Evolutionary conservation across 2,888 invertebrate species (phyloP).

Genomic region (Conus canariensis): DNA sequence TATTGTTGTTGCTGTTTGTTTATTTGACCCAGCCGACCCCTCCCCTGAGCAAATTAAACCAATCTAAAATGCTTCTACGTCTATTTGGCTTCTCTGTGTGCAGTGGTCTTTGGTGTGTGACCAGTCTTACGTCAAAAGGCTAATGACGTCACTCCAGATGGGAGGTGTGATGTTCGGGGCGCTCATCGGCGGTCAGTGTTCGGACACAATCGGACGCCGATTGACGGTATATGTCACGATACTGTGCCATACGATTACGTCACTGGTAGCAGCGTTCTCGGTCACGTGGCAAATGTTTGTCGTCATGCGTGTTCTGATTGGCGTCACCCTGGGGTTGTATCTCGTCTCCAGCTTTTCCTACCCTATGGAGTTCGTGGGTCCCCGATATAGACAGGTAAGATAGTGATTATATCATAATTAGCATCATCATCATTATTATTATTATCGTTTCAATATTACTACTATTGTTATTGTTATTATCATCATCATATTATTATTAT

Average conservation of each 20-base stretch:
- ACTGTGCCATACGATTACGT: not conserved
- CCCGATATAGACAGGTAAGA: slow-evolving; percentile 51
- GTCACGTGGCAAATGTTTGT: slow-evolving; percentile 63
- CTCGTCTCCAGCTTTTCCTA: slow-evolving; percentile 43
- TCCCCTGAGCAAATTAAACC: too few relatives aligned
- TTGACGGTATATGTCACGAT: slow-evolving; percentile 29
- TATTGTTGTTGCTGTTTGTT: too few relatives aligned
- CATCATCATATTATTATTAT: too few relatives aligned
- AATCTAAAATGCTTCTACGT: too few relatives aligned
- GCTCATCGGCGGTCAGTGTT: slow-evolving; percentile 22
- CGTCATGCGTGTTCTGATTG: slow-evolving; percentile 56
- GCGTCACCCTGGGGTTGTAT: slow-evolving; percentile 51
- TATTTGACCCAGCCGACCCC: too few relatives aligned
- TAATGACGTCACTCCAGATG: slow-evolving; percentile 38
- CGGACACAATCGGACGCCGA: slow-evolving; percentile 38
- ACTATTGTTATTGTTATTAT: too few relatives aligned
- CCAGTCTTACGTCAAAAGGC: slow-evolving; percentile 8
- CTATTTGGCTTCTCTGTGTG: too few relatives aligned
- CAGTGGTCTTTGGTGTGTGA: slow-evolving; percentile 41
- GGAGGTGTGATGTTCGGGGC: slow-evolving; percentile 35
- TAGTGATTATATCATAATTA: too few relatives aligned
- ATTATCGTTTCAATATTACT: too few relatives aligned
- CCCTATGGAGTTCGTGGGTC: slow-evolving; percentile 57
- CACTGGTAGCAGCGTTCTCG: slow-evolving; percentile 54
- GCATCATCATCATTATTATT: too few relatives aligned